Conservation (phyloP, 2,113 vertebrate species). For the Otis tarda region DNA sequence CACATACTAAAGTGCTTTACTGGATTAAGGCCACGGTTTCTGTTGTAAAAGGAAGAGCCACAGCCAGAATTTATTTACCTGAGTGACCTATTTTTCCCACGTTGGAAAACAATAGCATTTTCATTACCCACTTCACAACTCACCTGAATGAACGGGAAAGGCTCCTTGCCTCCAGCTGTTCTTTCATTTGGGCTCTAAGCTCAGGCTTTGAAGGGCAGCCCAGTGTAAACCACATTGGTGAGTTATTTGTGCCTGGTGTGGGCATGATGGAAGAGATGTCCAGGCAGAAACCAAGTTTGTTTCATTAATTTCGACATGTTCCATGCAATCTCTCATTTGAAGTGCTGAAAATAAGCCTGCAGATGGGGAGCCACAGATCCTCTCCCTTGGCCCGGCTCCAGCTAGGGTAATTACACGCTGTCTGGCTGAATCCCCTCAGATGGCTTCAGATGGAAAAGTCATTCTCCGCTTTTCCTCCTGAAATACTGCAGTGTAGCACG, state of each 20-base stretch:
- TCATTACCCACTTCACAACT: neutral
- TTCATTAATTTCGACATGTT: neutral
- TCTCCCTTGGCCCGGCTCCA: constrained; percentile 2
- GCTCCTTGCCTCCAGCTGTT: neutral
- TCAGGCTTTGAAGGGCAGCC: neutral
- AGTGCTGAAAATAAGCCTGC: neutral
- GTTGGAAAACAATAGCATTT: neutral
- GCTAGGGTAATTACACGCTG: neutral
- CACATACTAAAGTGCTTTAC: neutral
- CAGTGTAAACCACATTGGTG: neutral
- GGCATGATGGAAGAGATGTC: neutral
- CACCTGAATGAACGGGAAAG: constrained; percentile 10
- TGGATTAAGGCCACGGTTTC: neutral
- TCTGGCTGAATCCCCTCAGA: neutral
- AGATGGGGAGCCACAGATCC: neutral
- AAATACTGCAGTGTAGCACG: neutral
- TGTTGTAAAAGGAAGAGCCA: neutral
- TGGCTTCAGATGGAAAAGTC: neutral
- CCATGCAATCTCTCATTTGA: neutral
- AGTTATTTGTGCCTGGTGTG: neutral
- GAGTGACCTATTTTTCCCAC: neutral
- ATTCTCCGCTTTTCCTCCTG: neutral
- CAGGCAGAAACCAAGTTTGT: neutral
- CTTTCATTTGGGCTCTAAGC: neutral
- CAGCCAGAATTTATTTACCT: neutral